phyloP scores from a whole-genome alignment of 2,113 vertebrate genomes.

The Balaenoptera acutorostrata region DNA sequence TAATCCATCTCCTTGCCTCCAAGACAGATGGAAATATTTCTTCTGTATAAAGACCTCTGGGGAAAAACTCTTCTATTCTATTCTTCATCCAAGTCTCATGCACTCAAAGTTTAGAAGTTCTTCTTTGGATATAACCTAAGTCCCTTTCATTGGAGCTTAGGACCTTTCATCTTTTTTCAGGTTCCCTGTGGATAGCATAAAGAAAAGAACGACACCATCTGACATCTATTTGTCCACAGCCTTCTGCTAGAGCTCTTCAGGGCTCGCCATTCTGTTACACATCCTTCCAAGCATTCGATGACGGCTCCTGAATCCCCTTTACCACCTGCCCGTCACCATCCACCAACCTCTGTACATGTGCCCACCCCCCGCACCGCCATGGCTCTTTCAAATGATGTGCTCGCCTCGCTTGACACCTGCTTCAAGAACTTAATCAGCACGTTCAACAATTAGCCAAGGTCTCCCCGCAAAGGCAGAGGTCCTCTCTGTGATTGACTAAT shows the following conservation, averaged over 20 bases:
- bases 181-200: neutral
- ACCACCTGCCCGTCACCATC: conserved; percentile 20
- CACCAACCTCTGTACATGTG: neutral
- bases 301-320: neutral
- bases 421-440: conserved; percentile 44
- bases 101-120: conserved; percentile 20
- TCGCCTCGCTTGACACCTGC: conserved; percentile 17
- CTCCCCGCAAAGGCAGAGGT: neutral
- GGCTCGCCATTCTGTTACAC: neutral
- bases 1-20: neutral
- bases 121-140: neutral
- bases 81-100: neutral
- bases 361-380: neutral
- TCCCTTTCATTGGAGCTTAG: neutral
- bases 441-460: conserved; percentile 1
- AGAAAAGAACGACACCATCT: neutral
- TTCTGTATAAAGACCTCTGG: conserved; percentile 3
- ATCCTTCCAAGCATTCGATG: neutral
- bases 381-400: neutral
- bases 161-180: neutral
- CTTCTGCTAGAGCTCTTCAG: neutral
- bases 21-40: neutral
- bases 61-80: neutral
- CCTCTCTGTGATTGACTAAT: neutral
- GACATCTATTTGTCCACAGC: neutral